phyloP scores from a whole-genome alignment of 2,888 invertebrate genomes.

The Amblyjoppa fuscipennis region DNA sequence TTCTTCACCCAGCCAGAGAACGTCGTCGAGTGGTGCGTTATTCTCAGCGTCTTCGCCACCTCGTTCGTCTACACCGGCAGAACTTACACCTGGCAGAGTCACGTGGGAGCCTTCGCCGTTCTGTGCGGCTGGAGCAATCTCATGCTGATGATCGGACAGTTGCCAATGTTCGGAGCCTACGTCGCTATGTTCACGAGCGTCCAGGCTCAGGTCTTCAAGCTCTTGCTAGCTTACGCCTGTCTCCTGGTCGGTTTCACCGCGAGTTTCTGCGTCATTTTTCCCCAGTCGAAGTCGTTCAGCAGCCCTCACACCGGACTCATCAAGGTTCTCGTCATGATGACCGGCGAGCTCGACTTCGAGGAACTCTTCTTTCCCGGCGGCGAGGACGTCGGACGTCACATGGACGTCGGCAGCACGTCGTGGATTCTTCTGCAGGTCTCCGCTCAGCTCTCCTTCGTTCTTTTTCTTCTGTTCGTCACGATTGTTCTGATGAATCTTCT shows the following conservation, averaged over 20 bases:
- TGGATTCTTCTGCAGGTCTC: constrained; percentile 91
- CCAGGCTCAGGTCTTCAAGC: constrained; percentile 94
- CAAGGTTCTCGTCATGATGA: constrained; percentile 95
- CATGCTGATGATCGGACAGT: constrained; percentile 96
- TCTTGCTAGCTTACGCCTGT: constrained; percentile 94
- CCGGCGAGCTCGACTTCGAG: constrained; percentile 93
- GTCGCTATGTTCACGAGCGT: constrained; percentile 96
- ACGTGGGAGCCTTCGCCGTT: constrained; percentile 94
- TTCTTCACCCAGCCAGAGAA: constrained; percentile 94
- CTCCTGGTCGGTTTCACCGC: constrained; percentile 94
- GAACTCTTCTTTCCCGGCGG: constrained; percentile 88
- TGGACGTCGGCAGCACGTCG: constrained; percentile 77
- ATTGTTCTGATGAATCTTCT: constrained; percentile 94
- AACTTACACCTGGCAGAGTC: constrained; percentile 94
- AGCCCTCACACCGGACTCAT: constrained; percentile 95
- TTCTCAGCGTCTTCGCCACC: constrained; percentile 93
- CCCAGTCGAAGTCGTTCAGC: constrained; percentile 92
- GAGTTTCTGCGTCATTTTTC: constrained; percentile 95
- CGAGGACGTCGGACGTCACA: constrained; percentile 89
- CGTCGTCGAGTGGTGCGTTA: constrained; percentile 95
- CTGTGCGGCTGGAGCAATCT: constrained; percentile 95
- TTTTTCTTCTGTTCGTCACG: constrained; percentile 93
- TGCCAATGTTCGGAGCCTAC: constrained; percentile 95
- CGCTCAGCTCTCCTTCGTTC: constrained; percentile 92
- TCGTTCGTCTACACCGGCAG: constrained; percentile 92